Evolutionary conservation across 2,797 vertebrate genomes (phyloP).

Genomic region (Notamacropus eugenii): DNA sequence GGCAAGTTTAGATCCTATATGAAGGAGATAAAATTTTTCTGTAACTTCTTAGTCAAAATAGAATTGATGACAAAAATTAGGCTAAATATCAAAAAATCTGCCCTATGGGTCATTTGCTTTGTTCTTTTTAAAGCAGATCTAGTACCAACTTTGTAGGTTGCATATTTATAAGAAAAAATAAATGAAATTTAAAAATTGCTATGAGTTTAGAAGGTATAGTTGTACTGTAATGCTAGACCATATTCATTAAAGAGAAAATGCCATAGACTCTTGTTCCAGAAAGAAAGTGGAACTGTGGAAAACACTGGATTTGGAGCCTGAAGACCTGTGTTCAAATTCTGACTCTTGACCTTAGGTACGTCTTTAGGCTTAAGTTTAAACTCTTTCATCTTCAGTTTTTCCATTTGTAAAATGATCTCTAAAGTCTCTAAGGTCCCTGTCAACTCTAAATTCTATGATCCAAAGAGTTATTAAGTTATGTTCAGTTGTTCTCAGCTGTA

Average conservation of each 20-base stretch:
- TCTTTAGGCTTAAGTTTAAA: not conserved
- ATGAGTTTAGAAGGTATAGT: slow-evolving; percentile 20
- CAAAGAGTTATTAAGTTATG: not conserved
- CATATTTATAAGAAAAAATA: slow-evolving; percentile 39
- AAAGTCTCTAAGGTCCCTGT: not conserved
- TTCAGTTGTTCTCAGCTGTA: not conserved
- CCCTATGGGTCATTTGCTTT: not conserved
- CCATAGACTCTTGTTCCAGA: not conserved
- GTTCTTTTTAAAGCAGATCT: slow-evolving; percentile 29
- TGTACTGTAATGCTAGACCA: slow-evolving; percentile 20
- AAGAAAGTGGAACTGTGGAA: not conserved
- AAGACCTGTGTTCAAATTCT: not conserved
- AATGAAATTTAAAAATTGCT: slow-evolving; percentile 39
- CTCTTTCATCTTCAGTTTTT: not conserved
- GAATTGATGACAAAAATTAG: slow-evolving; percentile 39
- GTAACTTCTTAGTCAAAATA: slow-evolving; percentile 57
- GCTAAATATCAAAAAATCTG: not conserved
- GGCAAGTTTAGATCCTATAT: slow-evolving; percentile 81
- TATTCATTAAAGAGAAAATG: not conserved
- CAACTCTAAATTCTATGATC: not conserved
- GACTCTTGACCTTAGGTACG: not conserved
- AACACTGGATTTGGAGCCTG: not conserved
- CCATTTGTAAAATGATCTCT: not conserved
- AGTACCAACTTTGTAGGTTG: not conserved
- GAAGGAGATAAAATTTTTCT: slow-evolving; percentile 40